phyloP scores from a whole-genome alignment of 2,888 invertebrate species.

The Arrhopalites spinosus region DNA sequence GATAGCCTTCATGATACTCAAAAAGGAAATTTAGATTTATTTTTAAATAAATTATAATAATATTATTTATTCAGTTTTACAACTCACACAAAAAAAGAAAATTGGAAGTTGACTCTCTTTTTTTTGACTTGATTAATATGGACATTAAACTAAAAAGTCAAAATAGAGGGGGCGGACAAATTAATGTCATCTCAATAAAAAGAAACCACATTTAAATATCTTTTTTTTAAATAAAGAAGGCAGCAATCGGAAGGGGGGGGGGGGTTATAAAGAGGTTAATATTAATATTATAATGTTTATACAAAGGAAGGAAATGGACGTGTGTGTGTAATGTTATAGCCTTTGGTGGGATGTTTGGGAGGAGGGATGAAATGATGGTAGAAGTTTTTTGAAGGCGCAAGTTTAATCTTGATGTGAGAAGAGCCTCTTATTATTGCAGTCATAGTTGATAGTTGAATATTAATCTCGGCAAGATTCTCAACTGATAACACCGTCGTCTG shows the following conservation, averaged over 20 bases:
- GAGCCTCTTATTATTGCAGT: slow-evolving; percentile 39
- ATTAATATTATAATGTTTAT: not conserved
- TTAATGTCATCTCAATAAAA: not conserved
- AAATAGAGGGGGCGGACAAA: not conserved
- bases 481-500: slow-evolving; percentile 23
- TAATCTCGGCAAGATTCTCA: slow-evolving; percentile 42
- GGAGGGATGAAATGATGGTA: slow-evolving; percentile 40
- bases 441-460: slow-evolving; percentile 47
- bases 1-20: too few relatives aligned
- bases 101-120: too few relatives aligned
- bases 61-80: too few relatives aligned
- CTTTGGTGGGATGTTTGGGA: slow-evolving; percentile 36
- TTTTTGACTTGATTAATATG: too few relatives aligned
- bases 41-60: too few relatives aligned
- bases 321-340: slow-evolving; percentile 17
- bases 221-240: not conserved
- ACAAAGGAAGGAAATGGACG: not conserved
- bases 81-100: too few relatives aligned
- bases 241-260: not conserved
- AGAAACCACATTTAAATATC: too few relatives aligned
- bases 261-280: not conserved
- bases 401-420: slow-evolving; percentile 43
- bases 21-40: too few relatives aligned
- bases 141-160: too few relatives aligned
- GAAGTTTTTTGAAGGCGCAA: slow-evolving; percentile 40